phyloP scores from a whole-genome alignment of 2,888 invertebrate species.

The Pantelozetes paolii region DNA sequence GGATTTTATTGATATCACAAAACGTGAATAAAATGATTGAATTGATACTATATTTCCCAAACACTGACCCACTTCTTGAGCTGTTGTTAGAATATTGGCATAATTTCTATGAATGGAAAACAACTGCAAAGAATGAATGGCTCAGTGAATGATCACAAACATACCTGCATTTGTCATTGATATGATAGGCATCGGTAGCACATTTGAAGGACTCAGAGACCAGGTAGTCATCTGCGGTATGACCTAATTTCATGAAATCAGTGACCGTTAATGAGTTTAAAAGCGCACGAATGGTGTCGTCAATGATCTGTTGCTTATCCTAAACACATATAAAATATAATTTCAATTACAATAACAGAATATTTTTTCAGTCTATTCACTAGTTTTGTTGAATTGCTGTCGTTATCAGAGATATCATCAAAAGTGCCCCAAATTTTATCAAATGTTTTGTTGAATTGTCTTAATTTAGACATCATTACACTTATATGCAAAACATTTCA shows the following conservation, averaged over 20 bases:
- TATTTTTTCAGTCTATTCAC: not conserved
- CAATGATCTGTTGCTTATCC: conserved; percentile 26
- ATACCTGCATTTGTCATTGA: conserved; percentile 34
- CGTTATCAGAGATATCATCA: not conserved
- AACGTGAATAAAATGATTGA: not conserved
- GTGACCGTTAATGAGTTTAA: conserved; percentile 26
- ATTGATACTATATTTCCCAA: no score
- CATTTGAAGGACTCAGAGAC: conserved; percentile 26
- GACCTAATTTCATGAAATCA: conserved; percentile 34
- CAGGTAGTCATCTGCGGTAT: conserved; percentile 19
- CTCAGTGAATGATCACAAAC: not conserved
- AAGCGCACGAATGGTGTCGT: conserved; percentile 10
- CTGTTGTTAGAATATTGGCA: conserved; percentile 29
- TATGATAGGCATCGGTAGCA: conserved; percentile 37
- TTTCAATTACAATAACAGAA: not conserved
- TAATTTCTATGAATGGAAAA: conserved; percentile 16
- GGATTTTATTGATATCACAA: not conserved
- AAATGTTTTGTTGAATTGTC: conserved; percentile 24
- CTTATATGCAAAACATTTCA: no score
- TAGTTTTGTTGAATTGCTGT: conserved; percentile 22
- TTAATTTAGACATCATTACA: conserved; percentile 36
- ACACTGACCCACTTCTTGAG: conserved; percentile 37
- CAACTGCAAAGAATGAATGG: conserved; percentile 8
- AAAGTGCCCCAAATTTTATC: conserved; percentile 28
- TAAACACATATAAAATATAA: not conserved